These are phyloP conservation scores for Hesperia comma DNA, from an alignment of 2,888 invertebrate species.

Conservation along the genomic window DNA sequence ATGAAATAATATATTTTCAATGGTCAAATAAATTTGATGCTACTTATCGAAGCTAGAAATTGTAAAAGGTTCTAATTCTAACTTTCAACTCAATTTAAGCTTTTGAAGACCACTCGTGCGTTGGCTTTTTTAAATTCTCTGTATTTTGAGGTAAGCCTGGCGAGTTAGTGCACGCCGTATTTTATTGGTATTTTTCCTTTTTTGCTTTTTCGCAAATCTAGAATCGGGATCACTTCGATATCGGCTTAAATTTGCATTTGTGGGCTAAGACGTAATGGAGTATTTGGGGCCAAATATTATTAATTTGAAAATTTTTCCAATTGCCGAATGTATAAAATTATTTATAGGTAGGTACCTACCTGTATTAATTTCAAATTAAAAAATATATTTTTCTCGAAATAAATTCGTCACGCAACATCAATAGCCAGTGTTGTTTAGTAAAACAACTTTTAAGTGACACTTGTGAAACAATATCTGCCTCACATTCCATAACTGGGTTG, in stretches of 20 bases:
- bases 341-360: too few species aligned
- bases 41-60: background rate
- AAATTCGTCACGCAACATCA: too few species aligned
- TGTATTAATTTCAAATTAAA: too few species aligned
- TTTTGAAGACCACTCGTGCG: background rate
- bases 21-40: background rate
- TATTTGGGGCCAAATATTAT: too few species aligned
- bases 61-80: conserved; percentile 1
- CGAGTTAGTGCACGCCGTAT: conserved; percentile 5
- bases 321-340: too few species aligned
- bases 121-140: background rate
- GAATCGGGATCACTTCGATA: conserved; percentile 18
- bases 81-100: conserved; percentile 6
- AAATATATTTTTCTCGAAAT: too few species aligned
- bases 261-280: too few species aligned
- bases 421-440: too few species aligned
- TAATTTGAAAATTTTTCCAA: too few species aligned
- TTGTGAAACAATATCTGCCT: too few species aligned
- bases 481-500: too few species aligned
- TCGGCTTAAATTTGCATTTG: background rate
- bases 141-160: background rate
- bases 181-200: conserved; percentile 14
- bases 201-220: conserved; percentile 7
- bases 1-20: background rate
- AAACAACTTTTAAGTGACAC: too few species aligned